Evolutionary conservation across 2,113 vertebrate genomes (phyloP).

Genomic region (Syngnathus typhle): DNA sequence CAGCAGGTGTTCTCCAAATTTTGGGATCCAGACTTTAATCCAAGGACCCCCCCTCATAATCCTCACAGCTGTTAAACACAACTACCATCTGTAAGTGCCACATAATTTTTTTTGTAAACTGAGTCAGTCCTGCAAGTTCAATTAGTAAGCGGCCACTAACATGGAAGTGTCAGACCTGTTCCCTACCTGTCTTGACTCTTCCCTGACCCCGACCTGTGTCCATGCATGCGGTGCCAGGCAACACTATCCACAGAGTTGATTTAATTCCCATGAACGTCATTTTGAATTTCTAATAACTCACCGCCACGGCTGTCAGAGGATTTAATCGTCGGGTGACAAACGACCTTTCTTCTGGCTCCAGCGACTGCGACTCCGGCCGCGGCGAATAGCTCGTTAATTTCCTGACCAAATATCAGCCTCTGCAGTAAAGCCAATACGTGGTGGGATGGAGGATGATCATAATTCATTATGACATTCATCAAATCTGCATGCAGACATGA

Average conservation of each 20-base stretch:
- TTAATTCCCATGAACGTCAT: constrained; percentile 57
- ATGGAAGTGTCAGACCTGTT: constrained; percentile 13
- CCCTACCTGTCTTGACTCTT: constrained; percentile 4
- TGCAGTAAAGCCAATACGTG: constrained; percentile 25
- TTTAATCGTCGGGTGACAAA: constrained; percentile 58
- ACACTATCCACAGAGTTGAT: constrained; percentile 33
- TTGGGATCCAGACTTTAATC: no score
- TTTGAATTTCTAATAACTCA: constrained; percentile 49
- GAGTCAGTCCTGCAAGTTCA: background rate
- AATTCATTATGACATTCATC: constrained; percentile 61
- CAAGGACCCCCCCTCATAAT: no score
- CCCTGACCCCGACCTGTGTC: constrained; percentile 16
- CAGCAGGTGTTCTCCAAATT: no score
- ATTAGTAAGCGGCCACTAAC: background rate
- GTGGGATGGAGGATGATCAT: constrained; percentile 43
- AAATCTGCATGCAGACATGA: constrained; percentile 39
- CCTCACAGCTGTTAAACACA: no score
- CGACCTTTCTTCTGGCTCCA: constrained; percentile 30
- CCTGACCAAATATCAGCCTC: constrained; percentile 53
- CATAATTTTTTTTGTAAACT: no score
- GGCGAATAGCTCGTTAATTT: constrained; percentile 56
- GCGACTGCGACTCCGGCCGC: constrained; percentile 9
- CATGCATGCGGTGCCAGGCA: constrained; percentile 13
- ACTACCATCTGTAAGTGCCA: no score
- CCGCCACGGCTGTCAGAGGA: constrained; percentile 38